Percentiles rank a stretch among this genome's conserved stretches.
phyloP scores from a whole-genome alignment of 1,140 invertebrate genomes.

The Drosophila pectinifera region DNA sequence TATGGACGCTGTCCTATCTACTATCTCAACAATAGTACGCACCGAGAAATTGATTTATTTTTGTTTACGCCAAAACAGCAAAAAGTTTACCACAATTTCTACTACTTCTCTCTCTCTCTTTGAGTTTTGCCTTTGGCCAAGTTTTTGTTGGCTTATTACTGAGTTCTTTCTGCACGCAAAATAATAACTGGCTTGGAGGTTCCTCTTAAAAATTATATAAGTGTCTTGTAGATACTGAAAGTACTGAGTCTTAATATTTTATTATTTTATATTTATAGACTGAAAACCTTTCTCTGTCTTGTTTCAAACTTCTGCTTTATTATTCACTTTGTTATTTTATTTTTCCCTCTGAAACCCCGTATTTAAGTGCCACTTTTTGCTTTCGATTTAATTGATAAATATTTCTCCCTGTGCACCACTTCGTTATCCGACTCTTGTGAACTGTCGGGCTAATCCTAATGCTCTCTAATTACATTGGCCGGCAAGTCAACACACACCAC shows the following conservation, averaged over 20 bases:
- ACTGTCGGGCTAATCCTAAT: conserved; percentile 73
- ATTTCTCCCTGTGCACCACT: conserved; percentile 11
- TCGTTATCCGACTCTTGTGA: conserved; percentile 52
- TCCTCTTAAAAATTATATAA: not conserved
- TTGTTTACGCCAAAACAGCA: conserved; percentile 67
- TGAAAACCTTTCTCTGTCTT: too few relatives aligned
- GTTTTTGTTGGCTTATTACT: conserved; percentile 36
- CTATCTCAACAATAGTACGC: conserved; percentile 42
- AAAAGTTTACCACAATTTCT: conserved; percentile 53
- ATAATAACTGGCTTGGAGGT: not conserved
- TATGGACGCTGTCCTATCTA: conserved; percentile 55
- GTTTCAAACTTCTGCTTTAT: too few relatives aligned
- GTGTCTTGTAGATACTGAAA: too few relatives aligned
- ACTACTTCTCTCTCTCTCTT: not conserved
- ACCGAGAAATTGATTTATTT: conserved; percentile 83
- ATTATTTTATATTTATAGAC: too few relatives aligned
- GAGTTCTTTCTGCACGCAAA: conserved; percentile 13
- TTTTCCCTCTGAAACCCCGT: too few relatives aligned
- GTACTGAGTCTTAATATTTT: not conserved
- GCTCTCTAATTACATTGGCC: conserved; percentile 79
- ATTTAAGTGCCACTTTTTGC: too few relatives aligned
- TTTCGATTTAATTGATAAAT: not conserved
- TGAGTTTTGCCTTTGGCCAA: conserved; percentile 24
- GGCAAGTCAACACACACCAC: conserved; percentile 36
- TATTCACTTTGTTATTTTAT: too few relatives aligned